Conservation (phyloP, 2,888 invertebrate genomes). For the Glyphotaelius pellucidus region DNA sequence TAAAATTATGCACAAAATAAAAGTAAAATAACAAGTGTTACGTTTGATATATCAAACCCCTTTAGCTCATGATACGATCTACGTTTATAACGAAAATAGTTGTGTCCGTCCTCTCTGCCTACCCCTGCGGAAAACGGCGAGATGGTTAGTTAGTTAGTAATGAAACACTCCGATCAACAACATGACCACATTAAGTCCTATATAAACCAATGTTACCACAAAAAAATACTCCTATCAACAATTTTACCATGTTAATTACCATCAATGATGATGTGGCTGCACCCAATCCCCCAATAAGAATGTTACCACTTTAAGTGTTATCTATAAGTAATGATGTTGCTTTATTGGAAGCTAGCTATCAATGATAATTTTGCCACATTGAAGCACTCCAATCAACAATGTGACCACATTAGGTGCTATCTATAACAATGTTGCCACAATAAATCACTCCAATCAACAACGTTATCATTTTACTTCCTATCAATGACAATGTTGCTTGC, state of each 20-base stretch:
- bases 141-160: no score
- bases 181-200: background rate
- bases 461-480: no score
- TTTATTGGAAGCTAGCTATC: no score
- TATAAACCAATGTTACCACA: background rate
- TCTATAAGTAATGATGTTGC: background rate
- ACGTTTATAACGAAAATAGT: no score
- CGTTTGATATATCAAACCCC: background rate
- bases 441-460: no score
- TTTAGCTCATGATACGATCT: background rate
- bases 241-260: background rate
- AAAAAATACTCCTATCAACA: background rate
- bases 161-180: no score
- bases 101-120: no score
- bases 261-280: background rate
- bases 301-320: background rate
- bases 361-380: background rate
- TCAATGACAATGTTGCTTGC: background rate
- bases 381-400: background rate
- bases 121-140: no score
- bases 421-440: background rate
- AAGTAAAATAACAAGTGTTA: no score
- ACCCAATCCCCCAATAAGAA: background rate
- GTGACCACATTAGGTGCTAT: background rate
- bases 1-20: no score